Base-by-base conservation (phyloP, 2,797 vertebrate species). In the Myiothlypis coronata region DNA sequence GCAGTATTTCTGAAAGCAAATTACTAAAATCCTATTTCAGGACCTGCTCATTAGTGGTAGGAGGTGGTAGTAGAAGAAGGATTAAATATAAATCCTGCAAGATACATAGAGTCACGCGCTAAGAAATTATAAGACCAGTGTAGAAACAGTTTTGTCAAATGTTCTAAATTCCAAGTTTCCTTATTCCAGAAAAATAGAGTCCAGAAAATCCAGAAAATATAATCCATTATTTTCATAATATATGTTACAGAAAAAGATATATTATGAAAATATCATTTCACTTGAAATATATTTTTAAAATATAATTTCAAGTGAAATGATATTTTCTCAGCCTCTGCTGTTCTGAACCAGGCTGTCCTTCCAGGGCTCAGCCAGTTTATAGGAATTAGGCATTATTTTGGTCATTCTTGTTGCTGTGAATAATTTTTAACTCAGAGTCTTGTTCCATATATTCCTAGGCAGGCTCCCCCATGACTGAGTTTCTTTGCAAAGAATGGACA, bases 101-200 rank as follows among this genome's bases (percentile, higher is more conserved):
- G 22, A 63, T 30, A 77, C 8, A 23, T 10, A 32, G 5, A 3
- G 14, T 37, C n/a, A 68, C 0, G 0, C n/a, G 46, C 10, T 50
- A 44, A 59, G 23, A 59, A 37, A 44, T 19, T 59, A 8, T 14
- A 59, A 67, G 37, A 28, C 4, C 37, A 67, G 2, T 19, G 53
- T 15, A 59, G 22, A 67, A 75, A 59, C 3, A 12, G 18, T 52
- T 28, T 18, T 44, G 53, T 32, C 26, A 59, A 75, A 34, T 72
- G 69, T 26, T 41, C 24, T 43, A 41, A 56, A 52, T 44, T 18
- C 18, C 46, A 67, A n/a, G 18, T 14, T 50, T 59, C 27, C 5
- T 32, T 35, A 53, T 71, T 63, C 23, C 47, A 67, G n/a, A 37
- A 59, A 57, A 67, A 59, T 16, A 7, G 7, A 23, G 13, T 52